Evolutionary conservation across 2,797 vertebrate genomes (phyloP), one percentile per base, ranked within the genome.

Genomic region (Todus mexicanus): DNA sequence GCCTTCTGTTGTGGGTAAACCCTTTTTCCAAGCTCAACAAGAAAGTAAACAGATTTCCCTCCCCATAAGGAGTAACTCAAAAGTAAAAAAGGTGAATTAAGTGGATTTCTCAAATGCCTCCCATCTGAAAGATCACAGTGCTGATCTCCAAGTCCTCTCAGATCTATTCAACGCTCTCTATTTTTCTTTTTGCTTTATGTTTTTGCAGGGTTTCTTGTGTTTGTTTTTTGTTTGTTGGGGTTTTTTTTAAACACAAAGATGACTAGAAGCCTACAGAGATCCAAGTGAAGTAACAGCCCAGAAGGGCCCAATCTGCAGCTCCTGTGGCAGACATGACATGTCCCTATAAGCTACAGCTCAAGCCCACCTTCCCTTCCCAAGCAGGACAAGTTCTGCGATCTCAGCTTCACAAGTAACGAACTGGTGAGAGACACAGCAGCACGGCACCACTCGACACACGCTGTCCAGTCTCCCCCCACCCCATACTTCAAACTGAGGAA

Each of bases 1-100:
- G 89, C 54, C 86, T 97, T 97, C 94, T 91, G 92, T 81, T 65
- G 75, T 26, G 50, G 53, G 38, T 70, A 92, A 95, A 48, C 40
- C 50, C 38, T 1, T 87, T 90, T 91, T 83, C 93, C 56, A 77
- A 94, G 77, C 45, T 50, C 5, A 6, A 76, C 31, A 85, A 70
- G 66, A 76, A 75, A 89, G 54, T 86, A 94, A 95, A 93, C 47
- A 78, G 72, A 81, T 56, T 29, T 19, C 29, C 38, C 17, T 13
- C 26, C 61, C n/a, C 90, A 47, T 27, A 87, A 64, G 38, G 10
- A 71, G 29, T 0, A 42, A 79, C 45, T 77, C 54, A 23, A 45
- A 73, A 78, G 71, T 65, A n/a, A 79, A 77, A 54, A 85, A 85
- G 78, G 89, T 88, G 64, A 93, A 90, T 42, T 61, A 33, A 66